Conservation (phyloP, 2,797 vertebrate genomes). For the Melanotaenia boesemani region DNA sequence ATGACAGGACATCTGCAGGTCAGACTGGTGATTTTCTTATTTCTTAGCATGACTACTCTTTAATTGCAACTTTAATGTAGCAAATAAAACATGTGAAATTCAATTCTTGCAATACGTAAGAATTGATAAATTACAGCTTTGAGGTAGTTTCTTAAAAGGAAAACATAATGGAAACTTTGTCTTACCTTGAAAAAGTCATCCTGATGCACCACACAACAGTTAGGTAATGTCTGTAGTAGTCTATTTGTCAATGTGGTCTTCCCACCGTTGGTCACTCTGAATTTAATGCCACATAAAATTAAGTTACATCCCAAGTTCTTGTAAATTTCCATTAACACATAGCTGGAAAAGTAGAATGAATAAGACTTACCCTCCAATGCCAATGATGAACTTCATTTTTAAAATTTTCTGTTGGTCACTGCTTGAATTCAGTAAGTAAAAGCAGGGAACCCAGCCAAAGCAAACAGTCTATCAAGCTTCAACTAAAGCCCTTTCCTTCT, state of each 20-base stretch:
- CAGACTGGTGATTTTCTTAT: conserved; percentile 48
- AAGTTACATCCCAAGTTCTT: not conserved
- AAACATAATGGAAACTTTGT: not conserved
- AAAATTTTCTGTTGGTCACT: conserved; percentile 68
- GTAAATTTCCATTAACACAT: not conserved
- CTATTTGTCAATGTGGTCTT: conserved; percentile 93
- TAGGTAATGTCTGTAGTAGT: conserved; percentile 88
- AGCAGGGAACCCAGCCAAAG: conserved; percentile 73
- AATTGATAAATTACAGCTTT: conserved; percentile 29
- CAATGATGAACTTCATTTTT: conserved; percentile 90
- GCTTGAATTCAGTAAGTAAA: conserved; percentile 78
- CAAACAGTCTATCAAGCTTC: conserved; percentile 45
- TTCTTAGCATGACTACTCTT: conserved; percentile 44
- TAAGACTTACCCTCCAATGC: conserved; percentile 92
- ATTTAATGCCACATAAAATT: not conserved
- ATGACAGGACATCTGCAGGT: conserved; percentile 77
- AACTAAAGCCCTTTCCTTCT: conserved; percentile 57
- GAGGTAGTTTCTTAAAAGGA: not conserved
- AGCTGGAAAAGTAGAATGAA: not conserved
- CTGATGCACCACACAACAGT: conserved; percentile 95
- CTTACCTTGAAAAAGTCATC: conserved; percentile 98
- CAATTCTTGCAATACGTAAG: conserved; percentile 20
- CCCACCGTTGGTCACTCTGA: conserved; percentile 95
- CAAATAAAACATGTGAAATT: conserved; percentile 24
- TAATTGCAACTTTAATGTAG: conserved; percentile 32